A percentile compares a stretch with the other conserved stretches of the same genome.
These are phyloP conservation scores for Erethizon dorsatum DNA, from an alignment of 2,797 vertebrate genomes.

Conservation along the genomic window DNA sequence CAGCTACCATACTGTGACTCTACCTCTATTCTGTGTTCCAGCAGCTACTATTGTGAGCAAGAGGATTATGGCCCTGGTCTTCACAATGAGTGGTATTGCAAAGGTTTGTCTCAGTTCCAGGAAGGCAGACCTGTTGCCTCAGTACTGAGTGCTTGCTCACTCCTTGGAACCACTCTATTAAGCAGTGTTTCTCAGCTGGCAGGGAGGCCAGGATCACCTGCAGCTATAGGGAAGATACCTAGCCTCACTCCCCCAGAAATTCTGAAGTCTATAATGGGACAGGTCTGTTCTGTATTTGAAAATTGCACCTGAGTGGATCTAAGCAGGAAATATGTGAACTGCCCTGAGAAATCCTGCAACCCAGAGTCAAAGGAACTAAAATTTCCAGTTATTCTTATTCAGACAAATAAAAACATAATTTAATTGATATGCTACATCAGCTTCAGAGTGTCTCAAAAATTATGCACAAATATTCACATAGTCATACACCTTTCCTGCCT, in stretches of 20 bases:
- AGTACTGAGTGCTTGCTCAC: rapidly evolving
- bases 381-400: not conserved
- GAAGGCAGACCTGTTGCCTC: not conserved
- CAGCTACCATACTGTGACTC: not conserved
- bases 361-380: slow-evolving; percentile 1
- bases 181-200: not conserved
- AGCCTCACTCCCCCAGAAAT: not conserved
- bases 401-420: slow-evolving; percentile 64
- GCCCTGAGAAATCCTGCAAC: not conserved
- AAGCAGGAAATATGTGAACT: not conserved
- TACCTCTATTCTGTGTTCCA: not conserved
- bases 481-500: not conserved
- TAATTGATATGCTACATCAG: not conserved
- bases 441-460: slow-evolving; percentile 53
- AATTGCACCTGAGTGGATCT: not conserved
- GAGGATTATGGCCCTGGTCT: not conserved
- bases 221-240: not conserved
- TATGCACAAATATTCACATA: not conserved
- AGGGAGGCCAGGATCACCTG: not conserved
- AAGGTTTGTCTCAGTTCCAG: not conserved
- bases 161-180: no score
- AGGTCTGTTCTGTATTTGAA: not conserved
- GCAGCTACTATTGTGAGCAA: not conserved
- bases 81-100: not conserved
- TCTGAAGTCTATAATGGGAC: not conserved